Conservation (phyloP, 2,888 invertebrate genomes). For the Leptogaster cylindrica region DNA sequence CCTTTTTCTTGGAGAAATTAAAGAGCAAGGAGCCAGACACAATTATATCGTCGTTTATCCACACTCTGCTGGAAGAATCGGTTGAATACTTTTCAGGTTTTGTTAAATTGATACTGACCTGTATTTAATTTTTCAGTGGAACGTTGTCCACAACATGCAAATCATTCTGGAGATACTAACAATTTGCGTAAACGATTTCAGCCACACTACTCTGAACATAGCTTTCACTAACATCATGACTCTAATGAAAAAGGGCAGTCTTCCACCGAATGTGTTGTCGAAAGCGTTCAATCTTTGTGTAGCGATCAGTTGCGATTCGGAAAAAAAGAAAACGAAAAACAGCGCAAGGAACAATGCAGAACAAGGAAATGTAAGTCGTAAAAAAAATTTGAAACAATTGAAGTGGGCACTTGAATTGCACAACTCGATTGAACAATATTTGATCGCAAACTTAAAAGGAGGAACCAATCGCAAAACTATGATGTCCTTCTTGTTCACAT, state of each 20-base stretch:
- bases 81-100: slow-evolving; percentile 1
- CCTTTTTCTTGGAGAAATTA: slow-evolving; percentile 58
- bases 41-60: slow-evolving; percentile 52
- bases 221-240: slow-evolving; percentile 55
- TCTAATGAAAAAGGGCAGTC: slow-evolving; percentile 54
- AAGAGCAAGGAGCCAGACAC: slow-evolving; percentile 56
- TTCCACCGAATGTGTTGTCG: slow-evolving; percentile 56
- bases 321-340: slow-evolving; percentile 42
- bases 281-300: slow-evolving; percentile 57
- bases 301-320: slow-evolving; percentile 55
- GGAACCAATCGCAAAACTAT: slow-evolving; percentile 54
- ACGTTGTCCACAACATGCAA: slow-evolving; percentile 57
- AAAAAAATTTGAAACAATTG: slow-evolving; percentile 3
- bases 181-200: slow-evolving; percentile 56
- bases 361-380: not conserved
- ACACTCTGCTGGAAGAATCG: slow-evolving; percentile 43
- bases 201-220: slow-evolving; percentile 57
- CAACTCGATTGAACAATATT: slow-evolving; percentile 50
- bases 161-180: slow-evolving; percentile 57
- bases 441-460: slow-evolving; percentile 52
- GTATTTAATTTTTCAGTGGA: slow-evolving; percentile 51
- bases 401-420: slow-evolving; percentile 55
- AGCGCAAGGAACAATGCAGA: slow-evolving; percentile 18
- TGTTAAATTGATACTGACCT: not conserved
- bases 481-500: slow-evolving; percentile 56